These are phyloP conservation scores for Phalacrocorax aristotelis DNA, from an alignment of 2,113 vertebrate genomes.

Conservation along the genomic window DNA sequence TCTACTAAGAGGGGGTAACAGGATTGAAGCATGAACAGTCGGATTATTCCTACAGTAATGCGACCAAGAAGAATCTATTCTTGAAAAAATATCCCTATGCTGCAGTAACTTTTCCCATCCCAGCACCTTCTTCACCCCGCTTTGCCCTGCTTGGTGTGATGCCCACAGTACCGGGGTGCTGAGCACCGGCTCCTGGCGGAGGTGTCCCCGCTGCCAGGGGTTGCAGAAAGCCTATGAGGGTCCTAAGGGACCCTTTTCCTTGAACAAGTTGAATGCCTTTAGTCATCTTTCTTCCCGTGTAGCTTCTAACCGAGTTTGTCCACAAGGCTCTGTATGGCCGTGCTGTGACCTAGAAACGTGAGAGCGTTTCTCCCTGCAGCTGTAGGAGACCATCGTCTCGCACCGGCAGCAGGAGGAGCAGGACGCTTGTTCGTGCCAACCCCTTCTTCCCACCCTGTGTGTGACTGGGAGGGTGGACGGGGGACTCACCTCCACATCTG, in stretches of 20 bases:
- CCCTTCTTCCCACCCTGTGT: neutral
- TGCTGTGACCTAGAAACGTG: neutral
- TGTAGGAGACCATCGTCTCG: neutral
- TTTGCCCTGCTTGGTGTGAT: neutral
- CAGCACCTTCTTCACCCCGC: neutral
- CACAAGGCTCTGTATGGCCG: fast-evolving
- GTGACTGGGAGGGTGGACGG: neutral
- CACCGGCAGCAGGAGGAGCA: neutral
- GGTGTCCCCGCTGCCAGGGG: neutral
- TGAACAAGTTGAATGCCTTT: neutral
- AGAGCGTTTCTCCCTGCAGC: neutral
- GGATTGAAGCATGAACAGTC: neutral
- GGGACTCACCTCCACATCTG: neutral
- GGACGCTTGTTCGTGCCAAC: neutral
- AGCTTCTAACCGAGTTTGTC: neutral
- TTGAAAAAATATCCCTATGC: neutral
- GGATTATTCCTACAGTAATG: neutral
- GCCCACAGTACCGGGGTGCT: neutral
- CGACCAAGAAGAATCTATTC: neutral
- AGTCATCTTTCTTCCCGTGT: fast-evolving
- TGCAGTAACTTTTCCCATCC: neutral
- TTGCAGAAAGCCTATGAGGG: neutral
- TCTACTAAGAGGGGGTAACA: neutral
- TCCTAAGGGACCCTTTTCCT: neutral
- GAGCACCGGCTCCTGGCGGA: neutral